phyloP scores from a whole-genome alignment of 2,113 vertebrate genomes.

The Chaetops frenatus region DNA sequence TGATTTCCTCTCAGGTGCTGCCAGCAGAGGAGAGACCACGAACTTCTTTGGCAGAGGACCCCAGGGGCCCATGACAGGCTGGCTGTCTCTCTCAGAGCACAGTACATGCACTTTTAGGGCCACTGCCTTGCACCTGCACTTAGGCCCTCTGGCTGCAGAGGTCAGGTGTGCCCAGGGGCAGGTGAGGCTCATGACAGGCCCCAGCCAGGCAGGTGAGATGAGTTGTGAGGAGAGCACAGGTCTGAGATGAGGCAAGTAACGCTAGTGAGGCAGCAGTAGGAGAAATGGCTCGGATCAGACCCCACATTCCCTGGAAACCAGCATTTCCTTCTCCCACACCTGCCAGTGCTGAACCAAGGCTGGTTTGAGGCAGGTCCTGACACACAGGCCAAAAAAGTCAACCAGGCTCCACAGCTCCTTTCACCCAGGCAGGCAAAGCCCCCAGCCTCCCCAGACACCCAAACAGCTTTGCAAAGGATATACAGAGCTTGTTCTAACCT shows the following conservation, averaged over 20 bases:
- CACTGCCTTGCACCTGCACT: background rate
- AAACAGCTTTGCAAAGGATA: background rate
- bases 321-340: background rate
- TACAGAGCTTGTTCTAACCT: background rate
- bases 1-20: background rate
- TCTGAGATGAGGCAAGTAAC: background rate
- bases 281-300: background rate
- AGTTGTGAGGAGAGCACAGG: background rate
- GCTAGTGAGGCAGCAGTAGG: background rate
- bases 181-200: background rate
- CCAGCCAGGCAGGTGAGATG: background rate
- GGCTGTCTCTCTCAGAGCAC: background rate
- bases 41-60: conserved; percentile 62
- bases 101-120: background rate
- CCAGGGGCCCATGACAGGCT: background rate
- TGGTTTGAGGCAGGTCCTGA: background rate
- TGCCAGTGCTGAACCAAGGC: background rate
- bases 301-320: background rate
- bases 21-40: conserved; percentile 34
- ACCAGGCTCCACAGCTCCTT: background rate
- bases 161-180: background rate
- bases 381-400: background rate
- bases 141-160: background rate
- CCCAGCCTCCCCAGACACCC: background rate
- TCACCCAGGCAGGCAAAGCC: background rate